These are phyloP conservation scores for Presbytis comata DNA, from an alignment of 2,797 vertebrate species.

Conservation along the genomic window DNA sequence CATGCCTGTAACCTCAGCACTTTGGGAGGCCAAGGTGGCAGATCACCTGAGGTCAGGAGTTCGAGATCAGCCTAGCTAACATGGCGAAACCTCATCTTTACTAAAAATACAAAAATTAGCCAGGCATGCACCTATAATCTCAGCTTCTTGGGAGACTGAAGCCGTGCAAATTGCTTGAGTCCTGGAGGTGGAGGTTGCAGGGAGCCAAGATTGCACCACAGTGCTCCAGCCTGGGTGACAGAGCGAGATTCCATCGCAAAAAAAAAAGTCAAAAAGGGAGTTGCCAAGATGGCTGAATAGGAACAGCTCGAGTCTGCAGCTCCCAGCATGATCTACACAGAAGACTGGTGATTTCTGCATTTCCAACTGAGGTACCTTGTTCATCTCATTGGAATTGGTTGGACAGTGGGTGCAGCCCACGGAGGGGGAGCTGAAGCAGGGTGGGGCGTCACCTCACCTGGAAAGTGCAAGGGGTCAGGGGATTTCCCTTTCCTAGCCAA, in stretches of 20 bases:
- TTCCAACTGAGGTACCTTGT: too few species aligned
- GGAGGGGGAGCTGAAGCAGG: too few species aligned
- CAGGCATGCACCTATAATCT: background rate
- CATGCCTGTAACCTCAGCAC: background rate
- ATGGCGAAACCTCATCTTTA: background rate
- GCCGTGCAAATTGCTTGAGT: background rate
- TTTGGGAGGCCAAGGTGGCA: background rate
- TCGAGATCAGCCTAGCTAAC: background rate
- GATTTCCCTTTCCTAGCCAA: too few species aligned
- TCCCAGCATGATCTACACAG: accelerated
- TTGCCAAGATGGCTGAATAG: too few species aligned
- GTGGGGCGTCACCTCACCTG: accelerated
- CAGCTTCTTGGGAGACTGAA: background rate
- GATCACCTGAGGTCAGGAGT: background rate
- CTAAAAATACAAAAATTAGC: background rate
- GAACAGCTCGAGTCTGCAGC: too few species aligned
- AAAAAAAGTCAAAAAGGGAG: background rate
- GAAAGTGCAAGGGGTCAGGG: too few species aligned
- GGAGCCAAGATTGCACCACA: background rate
- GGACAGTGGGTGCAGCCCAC: too few species aligned
- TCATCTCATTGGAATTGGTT: too few species aligned
- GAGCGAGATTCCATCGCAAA: background rate
- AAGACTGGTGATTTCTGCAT: too few species aligned
- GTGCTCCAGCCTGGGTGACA: background rate
- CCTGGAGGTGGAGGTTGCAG: background rate